Percentiles rank a stretch among this genome's conserved stretches.
These are phyloP conservation scores for Holcopasites calliopsidis DNA, from an alignment of 1,140 invertebrate species.

Conservation along the genomic window DNA sequence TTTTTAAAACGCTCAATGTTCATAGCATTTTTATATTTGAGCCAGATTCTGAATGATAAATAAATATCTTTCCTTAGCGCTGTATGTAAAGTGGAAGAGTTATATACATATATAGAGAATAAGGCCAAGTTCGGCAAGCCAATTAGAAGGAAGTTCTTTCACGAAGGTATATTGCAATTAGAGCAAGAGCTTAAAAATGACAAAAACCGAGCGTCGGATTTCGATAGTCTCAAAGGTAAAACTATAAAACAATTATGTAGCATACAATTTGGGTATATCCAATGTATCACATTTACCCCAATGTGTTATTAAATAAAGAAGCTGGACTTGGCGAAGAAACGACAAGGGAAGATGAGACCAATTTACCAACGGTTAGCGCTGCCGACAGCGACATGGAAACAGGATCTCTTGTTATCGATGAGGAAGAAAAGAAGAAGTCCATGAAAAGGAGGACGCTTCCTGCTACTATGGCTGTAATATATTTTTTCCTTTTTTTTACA, in stretches of 20 bases:
- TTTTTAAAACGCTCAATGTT: background rate
- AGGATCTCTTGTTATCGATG: conserved; percentile 82
- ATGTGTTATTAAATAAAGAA: conserved; percentile 42
- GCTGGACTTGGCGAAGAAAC: conserved; percentile 43
- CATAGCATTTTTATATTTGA: background rate
- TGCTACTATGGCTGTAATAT: conserved; percentile 67
- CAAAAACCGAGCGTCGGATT: conserved; percentile 46
- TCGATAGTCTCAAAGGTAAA: conserved; percentile 55
- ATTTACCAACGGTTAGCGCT: conserved; percentile 50
- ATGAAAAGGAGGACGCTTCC: conserved; percentile 71
- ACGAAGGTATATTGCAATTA: conserved; percentile 85
- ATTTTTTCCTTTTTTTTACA: background rate
- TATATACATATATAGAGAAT: conserved; percentile 81
- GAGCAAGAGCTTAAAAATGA: conserved; percentile 77
- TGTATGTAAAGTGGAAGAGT: conserved; percentile 79
- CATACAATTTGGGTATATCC: too few relatives aligned
- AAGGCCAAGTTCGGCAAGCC: conserved; percentile 85
- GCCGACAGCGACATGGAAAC: conserved; percentile 78
- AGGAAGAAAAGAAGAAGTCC: conserved; percentile 79
- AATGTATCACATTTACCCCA: too few relatives aligned
- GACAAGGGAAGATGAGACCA: conserved; percentile 46
- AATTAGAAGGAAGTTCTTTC: conserved; percentile 83
- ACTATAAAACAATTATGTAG: background rate
- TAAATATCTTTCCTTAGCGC: conserved; percentile 69
- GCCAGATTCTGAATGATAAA: background rate